These are phyloP conservation scores for Mustelus asterias DNA, from an alignment of 2,113 vertebrate species.

Conservation along the genomic window DNA sequence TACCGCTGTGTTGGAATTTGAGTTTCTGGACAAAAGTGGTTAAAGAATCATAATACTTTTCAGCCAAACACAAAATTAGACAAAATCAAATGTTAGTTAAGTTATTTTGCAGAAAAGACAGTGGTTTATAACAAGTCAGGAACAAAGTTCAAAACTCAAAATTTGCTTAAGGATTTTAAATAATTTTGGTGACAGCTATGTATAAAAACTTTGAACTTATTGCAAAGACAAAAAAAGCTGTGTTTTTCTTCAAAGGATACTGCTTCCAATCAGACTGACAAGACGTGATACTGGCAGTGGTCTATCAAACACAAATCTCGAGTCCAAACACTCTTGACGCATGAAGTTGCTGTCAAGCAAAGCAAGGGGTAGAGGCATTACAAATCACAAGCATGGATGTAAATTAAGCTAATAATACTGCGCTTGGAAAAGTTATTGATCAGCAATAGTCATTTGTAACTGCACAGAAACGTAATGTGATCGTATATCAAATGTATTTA, in stretches of 20 bases:
- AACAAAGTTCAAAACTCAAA: neutral
- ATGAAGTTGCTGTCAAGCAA: conserved; percentile 80
- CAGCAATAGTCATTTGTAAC: neutral
- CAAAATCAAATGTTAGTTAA: neutral
- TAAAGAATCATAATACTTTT: conserved; percentile 35
- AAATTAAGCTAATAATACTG: neutral
- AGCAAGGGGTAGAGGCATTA: neutral
- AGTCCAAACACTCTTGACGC: conserved; percentile 98
- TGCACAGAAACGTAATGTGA: neutral
- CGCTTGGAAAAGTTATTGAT: neutral
- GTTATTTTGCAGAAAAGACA: neutral
- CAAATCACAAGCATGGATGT: neutral
- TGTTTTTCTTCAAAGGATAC: conserved; percentile 73
- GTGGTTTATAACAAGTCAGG: neutral
- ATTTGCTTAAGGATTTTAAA: neutral
- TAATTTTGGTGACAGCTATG: neutral
- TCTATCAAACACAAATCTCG: conserved; percentile 92
- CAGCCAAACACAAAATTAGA: neutral
- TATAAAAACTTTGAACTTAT: neutral
- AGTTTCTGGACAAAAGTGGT: conserved; percentile 66
- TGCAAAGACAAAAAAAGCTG: neutral
- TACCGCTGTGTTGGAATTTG: conserved; percentile 96
- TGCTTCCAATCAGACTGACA: conserved; percentile 91
- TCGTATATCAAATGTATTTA: too few relatives aligned
- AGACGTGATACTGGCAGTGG: conserved; percentile 90